Evolutionary conservation across 2,888 invertebrate genomes (phyloP), one percentile per base, ranked within the genome.

Genomic region (Serripes groenlandicus): DNA sequence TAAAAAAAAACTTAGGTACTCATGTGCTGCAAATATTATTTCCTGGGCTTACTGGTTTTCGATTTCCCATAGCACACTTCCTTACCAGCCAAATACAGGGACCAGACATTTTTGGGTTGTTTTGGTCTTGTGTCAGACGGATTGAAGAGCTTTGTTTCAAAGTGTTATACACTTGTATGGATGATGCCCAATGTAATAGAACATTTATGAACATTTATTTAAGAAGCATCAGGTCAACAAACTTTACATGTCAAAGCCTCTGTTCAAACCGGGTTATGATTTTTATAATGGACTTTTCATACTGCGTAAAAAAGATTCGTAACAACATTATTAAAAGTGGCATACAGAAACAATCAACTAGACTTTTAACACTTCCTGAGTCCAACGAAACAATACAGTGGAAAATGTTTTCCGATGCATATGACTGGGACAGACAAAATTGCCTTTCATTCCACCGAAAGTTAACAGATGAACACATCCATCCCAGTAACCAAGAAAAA

Each of bases 1-100:
- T n/a, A 37, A 77, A 3, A 77, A 71, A 52, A 34, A 5, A n/a
- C 7, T 11, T 82, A 15, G 85, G 76, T 3, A 85, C 69, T 7
- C 75, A 85, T 62, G 75, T 78, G 1, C 35, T 82, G 1, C 80
- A 85, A 30, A 34, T 83, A 23, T 21, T 86, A 0, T 83, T 83
- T 37, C 56, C 78, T 0, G 81, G 81, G 9, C 30, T 76, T 9
- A 78, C 71, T 5, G 79, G 81, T 1, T 86, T 86, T 62, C 21
- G 86, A 15, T 86, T 83, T 58, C 83, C 76, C 0, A 26, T 83
- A 72, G 80, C 80, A 0, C 75, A 80, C 49, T 81, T 81, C 34
- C 15, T 81, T 0, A 74, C 81, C 2, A 37, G 54, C 5, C n/a
- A 54, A 18, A 26, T 76, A n/a, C 70, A 73, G 18, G 81, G 71